Conservation (phyloP, 2,797 vertebrate species). For the Bucorvus abyssinicus region DNA sequence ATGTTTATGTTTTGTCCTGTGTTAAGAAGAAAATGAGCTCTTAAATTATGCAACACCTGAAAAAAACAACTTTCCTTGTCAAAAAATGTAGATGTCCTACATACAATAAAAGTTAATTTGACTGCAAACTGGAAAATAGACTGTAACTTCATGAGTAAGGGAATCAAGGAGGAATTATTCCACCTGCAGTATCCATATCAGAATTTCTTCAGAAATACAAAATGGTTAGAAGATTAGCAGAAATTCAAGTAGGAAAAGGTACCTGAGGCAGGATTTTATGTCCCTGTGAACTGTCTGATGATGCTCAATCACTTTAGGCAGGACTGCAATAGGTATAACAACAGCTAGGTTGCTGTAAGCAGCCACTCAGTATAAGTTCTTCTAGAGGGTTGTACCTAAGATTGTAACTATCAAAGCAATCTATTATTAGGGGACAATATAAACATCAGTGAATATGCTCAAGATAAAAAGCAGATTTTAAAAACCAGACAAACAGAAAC, state of each 20-base stretch:
- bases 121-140: neutral
- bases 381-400: neutral
- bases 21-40: neutral
- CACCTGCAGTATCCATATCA: neutral
- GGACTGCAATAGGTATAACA: neutral
- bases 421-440: neutral
- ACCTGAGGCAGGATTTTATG: neutral
- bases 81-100: neutral
- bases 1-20: neutral
- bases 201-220: neutral
- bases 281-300: neutral
- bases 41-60: neutral
- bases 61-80: neutral
- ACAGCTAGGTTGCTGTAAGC: neutral
- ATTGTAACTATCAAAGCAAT: neutral
- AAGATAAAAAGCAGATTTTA: neutral
- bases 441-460: neutral
- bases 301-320: neutral
- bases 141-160: neutral
- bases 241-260: neutral
- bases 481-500: neutral
- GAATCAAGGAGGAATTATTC: neutral
- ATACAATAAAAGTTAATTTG: neutral
- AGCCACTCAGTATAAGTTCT: neutral
- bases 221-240: neutral